phyloP scores from a whole-genome alignment of 2,888 invertebrate genomes.

The Agriopis aurantiaria region DNA sequence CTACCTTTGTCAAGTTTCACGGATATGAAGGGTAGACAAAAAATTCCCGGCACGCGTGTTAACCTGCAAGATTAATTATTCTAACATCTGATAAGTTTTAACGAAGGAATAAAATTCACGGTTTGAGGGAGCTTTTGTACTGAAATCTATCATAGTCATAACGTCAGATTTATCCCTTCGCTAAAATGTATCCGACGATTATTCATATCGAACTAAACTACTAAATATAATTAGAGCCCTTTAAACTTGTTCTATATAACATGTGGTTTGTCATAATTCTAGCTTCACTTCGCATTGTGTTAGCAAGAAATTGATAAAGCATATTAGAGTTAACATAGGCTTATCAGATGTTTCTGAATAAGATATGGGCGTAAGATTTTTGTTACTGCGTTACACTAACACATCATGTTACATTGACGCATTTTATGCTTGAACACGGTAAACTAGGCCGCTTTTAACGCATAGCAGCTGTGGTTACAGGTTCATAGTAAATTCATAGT shows the following conservation, averaged over 20 bases:
- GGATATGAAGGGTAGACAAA: too few species aligned
- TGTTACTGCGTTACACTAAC: not conserved
- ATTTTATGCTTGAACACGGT: constrained; percentile 35
- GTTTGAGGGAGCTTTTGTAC: not conserved
- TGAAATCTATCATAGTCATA: not conserved
- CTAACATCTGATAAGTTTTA: not conserved
- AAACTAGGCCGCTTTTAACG: constrained; percentile 50
- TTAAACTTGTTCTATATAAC: too few species aligned
- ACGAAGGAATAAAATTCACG: too few species aligned
- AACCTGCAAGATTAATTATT: too few species aligned
- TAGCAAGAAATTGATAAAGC: too few species aligned
- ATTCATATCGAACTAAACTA: not conserved
- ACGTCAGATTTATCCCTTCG: not conserved
- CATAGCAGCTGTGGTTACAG: constrained; percentile 41
- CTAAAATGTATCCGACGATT: not conserved
- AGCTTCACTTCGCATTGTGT: not conserved
- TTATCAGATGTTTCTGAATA: not conserved
- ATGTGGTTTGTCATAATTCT: too few species aligned
- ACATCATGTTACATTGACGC: not conserved
- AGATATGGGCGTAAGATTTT: not conserved
- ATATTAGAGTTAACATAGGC: not conserved
- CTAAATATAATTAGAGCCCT: too few species aligned
- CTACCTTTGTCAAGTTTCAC: too few species aligned
- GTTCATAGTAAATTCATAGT: not conserved
- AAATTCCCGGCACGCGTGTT: too few species aligned